Evolutionary conservation across 2,888 invertebrate genomes (phyloP).

Genomic region (Euplagia quadripunctaria): DNA sequence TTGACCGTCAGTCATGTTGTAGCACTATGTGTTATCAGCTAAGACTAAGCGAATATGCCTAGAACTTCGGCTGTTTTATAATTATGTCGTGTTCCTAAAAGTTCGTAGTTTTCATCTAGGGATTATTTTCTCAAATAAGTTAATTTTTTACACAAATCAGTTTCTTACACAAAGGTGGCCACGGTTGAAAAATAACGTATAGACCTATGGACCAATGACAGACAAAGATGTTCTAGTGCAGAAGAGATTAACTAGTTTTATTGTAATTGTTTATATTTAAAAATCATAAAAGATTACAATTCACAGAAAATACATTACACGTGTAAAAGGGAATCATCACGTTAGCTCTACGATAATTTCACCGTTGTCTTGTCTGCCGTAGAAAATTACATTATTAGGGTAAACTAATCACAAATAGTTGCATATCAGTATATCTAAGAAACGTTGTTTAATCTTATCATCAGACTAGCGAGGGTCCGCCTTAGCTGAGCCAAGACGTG

Average conservation of each 20-base stretch:
- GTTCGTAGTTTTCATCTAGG: too few species aligned
- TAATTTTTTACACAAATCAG: too few species aligned
- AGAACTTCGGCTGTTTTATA: too few species aligned
- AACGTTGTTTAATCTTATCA: slow-evolving; percentile 60
- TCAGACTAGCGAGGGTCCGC: slow-evolving; percentile 56
- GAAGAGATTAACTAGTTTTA: background rate
- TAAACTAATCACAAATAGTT: slow-evolving; percentile 46
- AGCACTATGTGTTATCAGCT: too few species aligned
- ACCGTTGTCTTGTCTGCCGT: slow-evolving; percentile 20
- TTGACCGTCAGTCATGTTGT: background rate
- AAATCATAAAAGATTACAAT: background rate
- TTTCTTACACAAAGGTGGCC: too few species aligned
- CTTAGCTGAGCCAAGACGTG: slow-evolving; percentile 60
- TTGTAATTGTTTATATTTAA: background rate
- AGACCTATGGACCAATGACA: background rate
- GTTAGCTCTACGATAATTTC: slow-evolving; percentile 26
- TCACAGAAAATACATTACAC: background rate
- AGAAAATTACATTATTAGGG: slow-evolving; percentile 43
- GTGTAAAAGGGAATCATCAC: slow-evolving; percentile 7
- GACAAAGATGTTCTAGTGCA: background rate
- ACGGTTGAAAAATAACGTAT: too few species aligned
- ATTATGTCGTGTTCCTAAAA: too few species aligned
- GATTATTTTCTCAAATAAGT: too few species aligned
- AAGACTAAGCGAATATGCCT: too few species aligned
- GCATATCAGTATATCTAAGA: slow-evolving; percentile 52